Evolutionary conservation across 1,140 invertebrate genomes (phyloP).

Genomic region (Pteromalus puparum): DNA sequence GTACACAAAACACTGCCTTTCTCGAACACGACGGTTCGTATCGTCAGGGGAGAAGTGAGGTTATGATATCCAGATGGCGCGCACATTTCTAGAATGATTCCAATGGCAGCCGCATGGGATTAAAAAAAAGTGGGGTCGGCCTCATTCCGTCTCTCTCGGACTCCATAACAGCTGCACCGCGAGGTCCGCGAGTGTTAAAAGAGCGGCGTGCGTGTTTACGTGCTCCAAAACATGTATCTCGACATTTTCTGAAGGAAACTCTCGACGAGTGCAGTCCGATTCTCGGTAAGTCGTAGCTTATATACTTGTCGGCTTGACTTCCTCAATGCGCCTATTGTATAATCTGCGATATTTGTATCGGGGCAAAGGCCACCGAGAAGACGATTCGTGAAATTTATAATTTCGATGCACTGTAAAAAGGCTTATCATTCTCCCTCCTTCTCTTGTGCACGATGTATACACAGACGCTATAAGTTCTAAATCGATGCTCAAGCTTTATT

Average conservation of each 20-base stretch:
- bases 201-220: conserved; percentile 13
- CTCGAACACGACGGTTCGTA: background rate
- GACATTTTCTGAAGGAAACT: background rate
- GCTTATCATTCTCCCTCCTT: too few relatives aligned
- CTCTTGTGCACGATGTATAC: background rate
- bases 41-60: background rate
- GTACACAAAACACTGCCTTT: background rate
- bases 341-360: background rate
- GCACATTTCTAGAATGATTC: background rate
- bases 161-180: background rate
- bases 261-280: background rate
- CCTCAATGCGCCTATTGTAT: background rate
- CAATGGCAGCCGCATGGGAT: background rate
- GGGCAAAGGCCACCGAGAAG: background rate
- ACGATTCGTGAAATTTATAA: background rate
- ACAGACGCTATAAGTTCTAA: background rate
- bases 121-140: background rate
- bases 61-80: conserved; percentile 32
- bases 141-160: background rate
- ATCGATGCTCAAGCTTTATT: background rate
- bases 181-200: background rate
- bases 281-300: background rate
- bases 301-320: background rate
- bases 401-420: background rate
- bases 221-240: conserved; percentile 1